Evolutionary conservation across 1,140 invertebrate species (phyloP).

Genomic region (Drosophila santomea): DNA sequence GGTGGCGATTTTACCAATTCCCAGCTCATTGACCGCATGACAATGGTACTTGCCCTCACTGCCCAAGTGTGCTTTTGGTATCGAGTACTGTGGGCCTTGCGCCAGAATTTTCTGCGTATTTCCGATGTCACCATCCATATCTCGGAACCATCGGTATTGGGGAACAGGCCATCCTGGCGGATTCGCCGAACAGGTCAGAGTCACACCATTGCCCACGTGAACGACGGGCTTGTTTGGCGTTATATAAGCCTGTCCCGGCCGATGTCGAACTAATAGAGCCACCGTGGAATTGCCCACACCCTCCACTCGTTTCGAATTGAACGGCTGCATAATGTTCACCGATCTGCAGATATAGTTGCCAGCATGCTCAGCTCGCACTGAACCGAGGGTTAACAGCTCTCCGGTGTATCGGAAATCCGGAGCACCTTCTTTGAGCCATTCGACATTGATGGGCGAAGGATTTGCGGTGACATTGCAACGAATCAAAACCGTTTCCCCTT

Average conservation of each 20-base stretch:
- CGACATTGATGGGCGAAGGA: slow-evolving; percentile 90
- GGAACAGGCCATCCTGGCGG: slow-evolving; percentile 95
- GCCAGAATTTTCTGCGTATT: slow-evolving; percentile 88
- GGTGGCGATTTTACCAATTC: slow-evolving; percentile 92
- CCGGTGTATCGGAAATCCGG: slow-evolving; percentile 93
- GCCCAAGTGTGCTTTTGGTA: slow-evolving; percentile 91
- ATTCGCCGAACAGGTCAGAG: slow-evolving; percentile 93
- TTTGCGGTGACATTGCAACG: slow-evolving; percentile 95
- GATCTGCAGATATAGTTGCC: slow-evolving; percentile 95
- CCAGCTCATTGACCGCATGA: slow-evolving; percentile 95
- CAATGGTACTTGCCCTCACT: slow-evolving; percentile 96
- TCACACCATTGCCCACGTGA: slow-evolving; percentile 92
- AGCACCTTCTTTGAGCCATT: slow-evolving; percentile 94
- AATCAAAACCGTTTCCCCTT: slow-evolving; percentile 92
- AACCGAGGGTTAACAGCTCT: slow-evolving; percentile 89
- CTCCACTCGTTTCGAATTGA: slow-evolving; percentile 88
- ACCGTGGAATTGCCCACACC: slow-evolving; percentile 90
- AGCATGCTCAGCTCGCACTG: slow-evolving; percentile 92
- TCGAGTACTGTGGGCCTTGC: slow-evolving; percentile 92
- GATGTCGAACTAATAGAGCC: slow-evolving; percentile 92
- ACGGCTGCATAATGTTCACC: slow-evolving; percentile 91
- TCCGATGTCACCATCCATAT: slow-evolving; percentile 87
- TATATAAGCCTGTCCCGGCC: slow-evolving; percentile 93
- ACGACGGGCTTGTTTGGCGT: slow-evolving; percentile 93
- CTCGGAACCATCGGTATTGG: slow-evolving; percentile 94